Evolutionary conservation across 2,797 vertebrate genomes (phyloP).

Genomic region (Meda fulgida): DNA sequence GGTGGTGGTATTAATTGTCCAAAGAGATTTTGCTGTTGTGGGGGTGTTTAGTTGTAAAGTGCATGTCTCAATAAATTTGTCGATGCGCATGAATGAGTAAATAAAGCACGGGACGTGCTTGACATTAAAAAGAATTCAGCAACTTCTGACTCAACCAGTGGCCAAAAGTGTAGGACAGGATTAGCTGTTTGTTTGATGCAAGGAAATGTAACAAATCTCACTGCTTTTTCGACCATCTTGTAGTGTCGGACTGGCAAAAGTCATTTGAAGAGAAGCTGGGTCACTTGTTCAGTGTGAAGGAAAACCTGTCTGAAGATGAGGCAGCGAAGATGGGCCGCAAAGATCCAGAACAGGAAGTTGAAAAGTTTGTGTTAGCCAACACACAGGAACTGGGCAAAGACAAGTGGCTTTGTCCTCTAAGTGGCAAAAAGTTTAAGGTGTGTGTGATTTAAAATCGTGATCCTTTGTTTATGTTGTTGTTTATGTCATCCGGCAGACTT

Average conservation of each 20-base stretch:
- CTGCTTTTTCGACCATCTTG: background rate
- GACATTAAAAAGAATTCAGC: too few relatives aligned
- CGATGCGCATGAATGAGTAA: too few relatives aligned
- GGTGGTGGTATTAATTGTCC: too few relatives aligned
- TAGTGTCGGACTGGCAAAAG: conserved; percentile 92
- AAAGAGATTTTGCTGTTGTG: too few relatives aligned
- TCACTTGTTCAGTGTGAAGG: conserved; percentile 84
- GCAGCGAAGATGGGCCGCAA: conserved; percentile 91
- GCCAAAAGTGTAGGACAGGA: too few relatives aligned
- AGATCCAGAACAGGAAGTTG: conserved; percentile 89
- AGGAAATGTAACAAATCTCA: background rate
- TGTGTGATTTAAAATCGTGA: background rate
- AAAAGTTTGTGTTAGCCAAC: conserved; percentile 91
- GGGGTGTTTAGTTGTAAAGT: too few relatives aligned
- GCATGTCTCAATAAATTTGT: too few relatives aligned
- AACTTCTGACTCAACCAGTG: background rate
- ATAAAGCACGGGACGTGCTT: too few relatives aligned
- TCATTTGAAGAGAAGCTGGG: conserved; percentile 88
- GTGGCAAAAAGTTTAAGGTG: conserved; percentile 95
- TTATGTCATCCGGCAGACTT: background rate
- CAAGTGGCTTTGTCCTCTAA: conserved; percentile 93
- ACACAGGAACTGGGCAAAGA: conserved; percentile 93
- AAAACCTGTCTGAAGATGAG: conserved; percentile 88
- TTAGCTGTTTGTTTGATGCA: background rate
- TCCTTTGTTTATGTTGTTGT: background rate